These are phyloP conservation scores for Gibbula magus DNA, from an alignment of 2,888 invertebrate genomes.

Conservation along the genomic window DNA sequence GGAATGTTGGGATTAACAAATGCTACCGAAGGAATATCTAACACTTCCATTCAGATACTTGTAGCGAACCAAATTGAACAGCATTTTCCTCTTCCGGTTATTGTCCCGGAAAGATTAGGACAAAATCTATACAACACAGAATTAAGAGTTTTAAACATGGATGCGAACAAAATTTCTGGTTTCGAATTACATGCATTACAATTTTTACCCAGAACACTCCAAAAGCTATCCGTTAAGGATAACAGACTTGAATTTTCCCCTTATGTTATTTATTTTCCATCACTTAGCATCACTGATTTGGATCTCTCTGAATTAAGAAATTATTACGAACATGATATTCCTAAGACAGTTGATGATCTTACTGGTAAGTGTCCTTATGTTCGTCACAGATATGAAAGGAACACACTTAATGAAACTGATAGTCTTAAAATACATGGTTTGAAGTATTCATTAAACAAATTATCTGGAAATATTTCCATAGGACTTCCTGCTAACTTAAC, in stretches of 20 bases:
- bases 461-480: too few species aligned
- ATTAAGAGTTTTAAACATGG: neutral
- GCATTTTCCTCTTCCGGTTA: neutral
- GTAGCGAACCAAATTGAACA: neutral
- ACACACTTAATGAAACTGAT: too few species aligned
- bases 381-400: too few species aligned
- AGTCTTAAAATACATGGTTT: too few species aligned
- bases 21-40: neutral
- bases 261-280: neutral
- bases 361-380: too few species aligned
- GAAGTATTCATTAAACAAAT: too few species aligned
- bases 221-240: neutral
- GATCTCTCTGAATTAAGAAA: too few species aligned
- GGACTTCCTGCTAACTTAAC: too few species aligned
- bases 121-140: neutral
- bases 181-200: neutral
- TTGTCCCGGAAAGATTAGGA: neutral
- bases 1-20: neutral
- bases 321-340: too few species aligned
- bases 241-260: neutral
- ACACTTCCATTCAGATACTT: neutral
- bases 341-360: too few species aligned
- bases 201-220: neutral
- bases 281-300: too few species aligned
- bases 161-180: neutral